Evolutionary conservation across 2,113 vertebrate species (phyloP), one percentile per base, ranked within the genome.

Genomic region (Dasyprocta punctata): DNA sequence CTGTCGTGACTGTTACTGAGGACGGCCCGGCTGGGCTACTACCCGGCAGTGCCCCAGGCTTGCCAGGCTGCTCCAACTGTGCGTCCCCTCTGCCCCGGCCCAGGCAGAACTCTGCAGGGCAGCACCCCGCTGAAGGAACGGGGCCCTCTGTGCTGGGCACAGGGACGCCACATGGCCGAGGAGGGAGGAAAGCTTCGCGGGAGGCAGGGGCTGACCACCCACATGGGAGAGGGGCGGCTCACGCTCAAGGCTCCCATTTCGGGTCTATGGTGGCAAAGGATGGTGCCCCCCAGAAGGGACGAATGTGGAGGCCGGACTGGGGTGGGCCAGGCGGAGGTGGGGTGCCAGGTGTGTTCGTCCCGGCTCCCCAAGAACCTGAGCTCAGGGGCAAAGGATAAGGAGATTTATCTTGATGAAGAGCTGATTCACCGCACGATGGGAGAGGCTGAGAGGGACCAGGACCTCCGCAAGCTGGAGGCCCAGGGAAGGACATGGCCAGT

Each of bases 381-480:
- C 44, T 52, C 12, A 1, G 44, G 52, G 28, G 47, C 2, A 1
- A 9, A 9, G 33, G 47, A 33, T 78, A 49, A 52, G 47, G 47
- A 77, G 44, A 78, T 28, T 36, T 11, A 80, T 19, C 17, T 28
- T 54, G 7, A 20, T 4, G 30, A 80, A 30, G 49, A 52, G 47
- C 3, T 36, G 16, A 20, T 10, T 14, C 41, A 4, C 20, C 54
- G 2, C 14, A 1, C 0, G 4, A 19, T 33, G 7, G 44, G 10
- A 30, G 47, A 80, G 49, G 49, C 17, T 52, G 17, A 49, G n/a
- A n/a, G 14, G 47, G 28, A 26, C 44, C 47, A 49, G 47, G 28
- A 49, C 26, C 75, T 41, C 69, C 49, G 41, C n/a, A 75, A n/a
- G 13, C 75, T 33, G 14, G 75, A 78, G 44, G 28, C 41, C 41